Evolutionary conservation across 2,888 invertebrate species (phyloP).

Genomic region (Pasiphila rectangulata): DNA sequence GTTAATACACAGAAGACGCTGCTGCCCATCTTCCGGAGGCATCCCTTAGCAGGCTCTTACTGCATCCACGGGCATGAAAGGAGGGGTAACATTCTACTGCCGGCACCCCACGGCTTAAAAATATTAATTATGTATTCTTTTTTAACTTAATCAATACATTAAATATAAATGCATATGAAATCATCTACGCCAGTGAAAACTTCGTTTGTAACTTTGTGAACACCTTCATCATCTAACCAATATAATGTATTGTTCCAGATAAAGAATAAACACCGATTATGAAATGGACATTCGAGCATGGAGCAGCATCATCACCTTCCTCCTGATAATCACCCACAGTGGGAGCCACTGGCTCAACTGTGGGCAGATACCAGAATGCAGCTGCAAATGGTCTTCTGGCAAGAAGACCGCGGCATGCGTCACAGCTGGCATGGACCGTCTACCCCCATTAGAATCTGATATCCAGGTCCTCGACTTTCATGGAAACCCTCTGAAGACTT

Average conservation of each 20-base stretch:
- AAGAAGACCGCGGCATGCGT: constrained; percentile 93
- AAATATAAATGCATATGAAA: too few relatives aligned
- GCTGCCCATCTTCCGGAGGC: too few relatives aligned
- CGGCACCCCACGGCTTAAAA: too few relatives aligned
- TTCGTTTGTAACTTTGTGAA: too few relatives aligned
- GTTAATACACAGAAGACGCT: too few relatives aligned
- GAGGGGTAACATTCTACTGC: too few relatives aligned
- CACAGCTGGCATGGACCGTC: constrained; percentile 85
- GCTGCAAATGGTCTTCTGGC: constrained; percentile 95
- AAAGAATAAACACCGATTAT: constrained; percentile 48
- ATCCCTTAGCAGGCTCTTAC: too few relatives aligned
- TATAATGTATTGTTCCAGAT: constrained; percentile 54
- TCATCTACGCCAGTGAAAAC: not conserved
- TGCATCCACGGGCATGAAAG: too few relatives aligned
- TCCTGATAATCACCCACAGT: constrained; percentile 51
- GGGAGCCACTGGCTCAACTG: constrained; percentile 91
- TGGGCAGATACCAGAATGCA: constrained; percentile 85
- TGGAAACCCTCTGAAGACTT: constrained; percentile 86
- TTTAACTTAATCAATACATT: too few relatives aligned
- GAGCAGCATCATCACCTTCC: constrained; percentile 53
- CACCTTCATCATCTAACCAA: not conserved
- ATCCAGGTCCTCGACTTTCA: constrained; percentile 88
- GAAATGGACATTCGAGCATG: constrained; percentile 68
- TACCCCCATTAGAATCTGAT: constrained; percentile 82
- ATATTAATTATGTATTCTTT: too few relatives aligned